Conservation (phyloP, 2,113 vertebrate genomes). For the Chlamydotis undulata region DNA sequence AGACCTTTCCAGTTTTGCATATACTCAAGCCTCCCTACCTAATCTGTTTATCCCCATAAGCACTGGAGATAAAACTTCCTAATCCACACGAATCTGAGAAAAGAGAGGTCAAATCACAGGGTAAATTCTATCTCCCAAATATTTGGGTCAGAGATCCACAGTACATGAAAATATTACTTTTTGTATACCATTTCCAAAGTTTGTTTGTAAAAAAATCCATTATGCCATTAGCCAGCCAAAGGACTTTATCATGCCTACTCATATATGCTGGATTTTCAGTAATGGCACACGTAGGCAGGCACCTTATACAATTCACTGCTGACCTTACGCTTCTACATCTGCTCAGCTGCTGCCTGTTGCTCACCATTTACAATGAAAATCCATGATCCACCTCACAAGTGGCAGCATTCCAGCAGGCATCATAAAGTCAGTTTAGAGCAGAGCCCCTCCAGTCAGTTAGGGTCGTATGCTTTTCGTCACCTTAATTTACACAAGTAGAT, state of each 20-base stretch:
- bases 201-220: rapidly evolving
- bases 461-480: neutral
- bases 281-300: neutral
- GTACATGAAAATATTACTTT: neutral
- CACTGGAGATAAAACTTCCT: neutral
- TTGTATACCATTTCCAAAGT: neutral
- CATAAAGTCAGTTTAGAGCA: neutral
- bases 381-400: neutral
- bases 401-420: neutral
- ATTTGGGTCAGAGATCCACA: neutral
- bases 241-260: neutral
- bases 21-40: neutral
- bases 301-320: neutral
- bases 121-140: neutral
- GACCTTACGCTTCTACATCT: neutral
- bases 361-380: neutral
- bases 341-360: neutral
- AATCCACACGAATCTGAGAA: neutral
- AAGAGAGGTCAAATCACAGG: neutral
- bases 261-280: neutral
- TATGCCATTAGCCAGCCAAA: neutral
- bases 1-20: neutral
- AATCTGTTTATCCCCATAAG: neutral
- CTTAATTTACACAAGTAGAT: neutral
- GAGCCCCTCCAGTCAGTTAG: neutral